phyloP scores from a whole-genome alignment of 2,888 invertebrate species.

The Urechis unicinctus region DNA sequence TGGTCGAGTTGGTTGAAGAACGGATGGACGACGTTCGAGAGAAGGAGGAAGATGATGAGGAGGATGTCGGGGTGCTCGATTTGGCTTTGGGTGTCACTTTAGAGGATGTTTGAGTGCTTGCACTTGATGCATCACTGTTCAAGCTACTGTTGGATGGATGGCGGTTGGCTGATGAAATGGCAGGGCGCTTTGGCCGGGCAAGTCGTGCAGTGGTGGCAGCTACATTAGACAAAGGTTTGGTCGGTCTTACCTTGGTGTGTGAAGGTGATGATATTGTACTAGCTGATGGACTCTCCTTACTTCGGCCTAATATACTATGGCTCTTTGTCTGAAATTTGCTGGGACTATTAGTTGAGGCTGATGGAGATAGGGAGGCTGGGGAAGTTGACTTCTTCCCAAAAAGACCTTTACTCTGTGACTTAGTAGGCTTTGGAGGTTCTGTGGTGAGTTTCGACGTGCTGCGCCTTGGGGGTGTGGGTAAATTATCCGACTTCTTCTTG shows the following conservation, averaged over 20 bases:
- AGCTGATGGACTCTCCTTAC: no score
- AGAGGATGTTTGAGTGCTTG: constrained; percentile 6
- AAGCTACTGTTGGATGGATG: constrained; percentile 15
- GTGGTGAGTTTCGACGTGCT: background rate
- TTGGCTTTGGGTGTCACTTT: background rate
- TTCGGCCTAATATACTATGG: background rate
- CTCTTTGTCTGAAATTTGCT: background rate
- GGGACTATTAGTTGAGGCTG: background rate
- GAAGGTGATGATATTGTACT: no score
- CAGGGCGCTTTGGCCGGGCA: constrained; percentile 11
- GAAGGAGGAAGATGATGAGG: background rate
- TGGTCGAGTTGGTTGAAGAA: background rate
- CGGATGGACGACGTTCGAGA: background rate
- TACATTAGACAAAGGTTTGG: no score
- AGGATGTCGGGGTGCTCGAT: background rate
- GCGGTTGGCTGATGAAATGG: constrained; percentile 1
- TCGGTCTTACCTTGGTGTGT: no score
- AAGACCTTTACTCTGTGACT: background rate
- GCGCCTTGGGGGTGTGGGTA: background rate
- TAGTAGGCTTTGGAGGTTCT: background rate
- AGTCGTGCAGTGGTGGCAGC: constrained; percentile 12
- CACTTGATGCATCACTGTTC: constrained; percentile 12
- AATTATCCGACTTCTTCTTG: no score
- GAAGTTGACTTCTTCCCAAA: no score
- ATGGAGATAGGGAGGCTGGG: background rate